These are phyloP conservation scores for Neolamprologus longior DNA, from an alignment of 2,113 vertebrate genomes.

Conservation along the genomic window DNA sequence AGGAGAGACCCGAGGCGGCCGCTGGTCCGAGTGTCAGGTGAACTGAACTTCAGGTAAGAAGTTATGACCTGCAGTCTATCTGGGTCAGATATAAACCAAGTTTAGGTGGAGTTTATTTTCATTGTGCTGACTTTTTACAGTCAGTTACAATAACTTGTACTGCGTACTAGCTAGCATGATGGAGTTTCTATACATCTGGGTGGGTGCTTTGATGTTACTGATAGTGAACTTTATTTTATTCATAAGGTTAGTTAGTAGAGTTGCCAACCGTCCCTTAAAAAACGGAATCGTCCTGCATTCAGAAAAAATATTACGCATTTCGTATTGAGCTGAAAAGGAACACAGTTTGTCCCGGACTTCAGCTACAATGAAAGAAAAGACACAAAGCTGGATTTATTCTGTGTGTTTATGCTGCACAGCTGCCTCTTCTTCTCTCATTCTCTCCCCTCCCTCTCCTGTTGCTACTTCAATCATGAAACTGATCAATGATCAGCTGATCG, in stretches of 20 bases:
- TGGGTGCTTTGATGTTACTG: rapidly evolving
- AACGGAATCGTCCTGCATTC: rapidly evolving
- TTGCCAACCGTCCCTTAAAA: rapidly evolving
- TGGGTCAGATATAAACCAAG: neutral
- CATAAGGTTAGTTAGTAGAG: too few relatives aligned
- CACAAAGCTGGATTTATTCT: too few relatives aligned
- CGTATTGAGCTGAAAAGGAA: too few relatives aligned
- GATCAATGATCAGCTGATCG: too few relatives aligned
- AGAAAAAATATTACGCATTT: too few relatives aligned
- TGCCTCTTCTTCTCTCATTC: too few relatives aligned
- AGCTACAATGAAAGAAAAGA: too few relatives aligned
- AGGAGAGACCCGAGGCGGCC: rapidly evolving
- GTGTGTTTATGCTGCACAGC: too few relatives aligned
- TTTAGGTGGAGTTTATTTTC: neutral
- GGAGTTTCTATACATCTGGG: rapidly evolving
- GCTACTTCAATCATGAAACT: too few relatives aligned
- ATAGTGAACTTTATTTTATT: too few relatives aligned
- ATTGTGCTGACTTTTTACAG: rapidly evolving
- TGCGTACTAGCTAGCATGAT: rapidly evolving
- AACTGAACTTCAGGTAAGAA: neutral
- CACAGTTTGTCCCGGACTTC: too few relatives aligned
- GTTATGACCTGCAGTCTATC: neutral
- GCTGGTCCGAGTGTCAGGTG: neutral
- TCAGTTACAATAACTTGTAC: rapidly evolving
- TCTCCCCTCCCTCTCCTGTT: too few relatives aligned